A percentile compares a stretch with the other conserved stretches of the same genome.
Conservation (phyloP, 2,797 vertebrate genomes). For the Sebastes flavidus region DNA sequence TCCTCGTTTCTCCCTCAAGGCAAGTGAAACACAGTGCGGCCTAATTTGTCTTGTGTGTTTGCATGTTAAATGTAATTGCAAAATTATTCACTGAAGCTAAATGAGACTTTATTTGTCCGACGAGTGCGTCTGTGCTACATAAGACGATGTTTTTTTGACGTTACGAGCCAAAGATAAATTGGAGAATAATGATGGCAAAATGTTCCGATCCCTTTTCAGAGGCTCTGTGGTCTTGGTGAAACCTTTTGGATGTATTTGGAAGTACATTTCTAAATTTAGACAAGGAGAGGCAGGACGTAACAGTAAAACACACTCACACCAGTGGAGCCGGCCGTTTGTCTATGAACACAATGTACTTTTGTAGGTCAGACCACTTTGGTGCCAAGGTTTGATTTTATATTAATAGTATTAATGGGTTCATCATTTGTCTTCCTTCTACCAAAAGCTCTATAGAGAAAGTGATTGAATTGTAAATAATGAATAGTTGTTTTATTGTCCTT, state of each 20-base stretch:
- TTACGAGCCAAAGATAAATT: not conserved
- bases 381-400: not conserved
- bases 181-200: no score
- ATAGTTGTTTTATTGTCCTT: not conserved
- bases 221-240: not conserved
- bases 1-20: slow-evolving; percentile 16
- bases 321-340: not conserved
- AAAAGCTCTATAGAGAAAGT: not conserved
- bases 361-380: not conserved
- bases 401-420: not conserved
- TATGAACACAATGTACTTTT: not conserved
- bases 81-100: slow-evolving; percentile 37
- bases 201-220: not conserved
- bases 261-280: slow-evolving; percentile 20
- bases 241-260: not conserved
- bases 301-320: not conserved
- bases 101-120: slow-evolving; percentile 36
- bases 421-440: not conserved
- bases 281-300: not conserved
- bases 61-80: slow-evolving; percentile 43
- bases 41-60: slow-evolving; percentile 52
- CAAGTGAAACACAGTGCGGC: slow-evolving; percentile 36
- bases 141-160: not conserved
- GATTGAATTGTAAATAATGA: not conserved
- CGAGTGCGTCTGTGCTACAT: slow-evolving; percentile 4